These are phyloP conservation scores for Bovichtus variegatus DNA, from an alignment of 2,797 vertebrate genomes.

Conservation along the genomic window DNA sequence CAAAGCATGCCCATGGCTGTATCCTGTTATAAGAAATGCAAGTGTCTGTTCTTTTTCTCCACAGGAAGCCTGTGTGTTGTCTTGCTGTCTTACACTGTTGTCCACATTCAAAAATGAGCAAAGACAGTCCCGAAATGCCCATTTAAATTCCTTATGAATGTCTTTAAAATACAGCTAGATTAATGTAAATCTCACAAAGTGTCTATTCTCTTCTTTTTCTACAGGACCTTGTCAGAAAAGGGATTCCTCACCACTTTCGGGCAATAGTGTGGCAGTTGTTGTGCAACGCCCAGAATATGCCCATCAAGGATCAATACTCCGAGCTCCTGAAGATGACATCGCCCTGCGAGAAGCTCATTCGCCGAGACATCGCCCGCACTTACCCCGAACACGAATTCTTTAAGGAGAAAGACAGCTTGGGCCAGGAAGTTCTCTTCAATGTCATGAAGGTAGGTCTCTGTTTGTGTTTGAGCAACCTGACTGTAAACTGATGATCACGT, in stretches of 20 bases:
- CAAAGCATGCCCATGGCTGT: background rate
- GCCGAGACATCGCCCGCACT: slow-evolving; percentile 97
- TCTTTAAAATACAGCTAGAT: background rate
- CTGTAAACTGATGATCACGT: background rate
- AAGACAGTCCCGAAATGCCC: background rate
- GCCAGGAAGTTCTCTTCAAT: slow-evolving; percentile 99
- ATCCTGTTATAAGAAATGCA: slow-evolving; percentile 20
- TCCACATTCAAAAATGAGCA: background rate
- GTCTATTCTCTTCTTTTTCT: background rate
- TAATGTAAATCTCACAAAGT: background rate
- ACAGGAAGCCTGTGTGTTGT: background rate
- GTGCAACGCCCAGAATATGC: slow-evolving; percentile 95
- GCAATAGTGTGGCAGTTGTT: slow-evolving; percentile 98
- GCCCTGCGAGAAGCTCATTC: slow-evolving; percentile 97
- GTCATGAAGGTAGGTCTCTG: slow-evolving; percentile 94
- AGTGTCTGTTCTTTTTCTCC: slow-evolving; percentile 31
- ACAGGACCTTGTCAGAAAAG: slow-evolving; percentile 97
- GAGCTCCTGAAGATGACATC: slow-evolving; percentile 99
- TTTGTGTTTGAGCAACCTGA: slow-evolving; percentile 11
- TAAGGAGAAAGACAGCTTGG: slow-evolving; percentile 97
- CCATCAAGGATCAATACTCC: slow-evolving; percentile 98
- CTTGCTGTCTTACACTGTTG: background rate
- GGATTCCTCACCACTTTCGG: slow-evolving; percentile 98
- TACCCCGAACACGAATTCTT: slow-evolving; percentile 99
- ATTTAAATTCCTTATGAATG: background rate